Evolutionary conservation across 1,140 invertebrate species (phyloP).

Genomic region (Hestina assimilis): DNA sequence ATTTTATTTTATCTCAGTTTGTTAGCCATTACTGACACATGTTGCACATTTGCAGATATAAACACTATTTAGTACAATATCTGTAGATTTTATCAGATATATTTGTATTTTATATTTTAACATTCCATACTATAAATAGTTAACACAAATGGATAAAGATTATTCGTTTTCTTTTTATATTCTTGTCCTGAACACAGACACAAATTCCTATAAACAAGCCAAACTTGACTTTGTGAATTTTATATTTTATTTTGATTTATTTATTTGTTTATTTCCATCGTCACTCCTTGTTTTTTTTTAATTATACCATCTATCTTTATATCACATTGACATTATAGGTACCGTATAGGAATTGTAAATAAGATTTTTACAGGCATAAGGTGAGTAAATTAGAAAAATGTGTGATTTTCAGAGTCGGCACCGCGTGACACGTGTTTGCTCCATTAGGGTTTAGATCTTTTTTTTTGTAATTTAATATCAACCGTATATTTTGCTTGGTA

Average conservation of each 20-base stretch:
- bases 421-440: conserved; percentile 31
- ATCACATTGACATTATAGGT: conserved; percentile 19
- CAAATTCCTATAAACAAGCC: conserved; percentile 73
- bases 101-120: no score
- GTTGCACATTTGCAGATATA: not conserved
- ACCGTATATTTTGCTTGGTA: conserved; percentile 74
- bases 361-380: conserved; percentile 48
- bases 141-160: not conserved
- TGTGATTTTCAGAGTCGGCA: conserved; percentile 34
- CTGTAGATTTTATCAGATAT: not conserved
- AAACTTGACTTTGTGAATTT: conserved; percentile 26
- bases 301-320: conserved; percentile 9
- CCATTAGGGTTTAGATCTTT: conserved; percentile 54
- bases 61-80: not conserved
- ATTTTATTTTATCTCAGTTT: conserved; percentile 1
- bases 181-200: conserved; percentile 42
- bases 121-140: not conserved
- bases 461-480: conserved; percentile 52
- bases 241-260: conserved; percentile 13
- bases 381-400: conserved; percentile 46
- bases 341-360: conserved; percentile 20
- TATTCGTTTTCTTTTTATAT: not conserved
- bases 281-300: conserved; percentile 16
- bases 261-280: conserved; percentile 21
- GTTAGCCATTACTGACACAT: not conserved